Evolutionary conservation across 2,888 invertebrate species (phyloP).

Genomic region (Margaritifera margaritifera): DNA sequence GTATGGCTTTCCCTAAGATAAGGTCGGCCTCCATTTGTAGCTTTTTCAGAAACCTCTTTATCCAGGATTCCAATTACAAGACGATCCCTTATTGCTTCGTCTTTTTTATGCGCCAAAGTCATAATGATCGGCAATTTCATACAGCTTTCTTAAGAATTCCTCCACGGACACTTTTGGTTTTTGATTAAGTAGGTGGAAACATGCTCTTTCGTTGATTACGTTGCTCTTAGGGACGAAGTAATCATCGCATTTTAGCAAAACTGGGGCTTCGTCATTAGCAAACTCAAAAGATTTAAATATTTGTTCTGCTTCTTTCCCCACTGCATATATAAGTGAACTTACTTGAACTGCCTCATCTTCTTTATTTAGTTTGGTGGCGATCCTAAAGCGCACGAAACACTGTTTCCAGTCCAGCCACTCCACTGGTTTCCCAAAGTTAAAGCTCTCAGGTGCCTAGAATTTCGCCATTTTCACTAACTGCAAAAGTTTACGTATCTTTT

Average conservation of each 20-base stretch:
- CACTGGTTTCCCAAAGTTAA: too few species aligned
- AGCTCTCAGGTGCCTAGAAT: too few species aligned
- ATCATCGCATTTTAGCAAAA: too few species aligned
- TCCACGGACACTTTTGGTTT: slow-evolving; percentile 13
- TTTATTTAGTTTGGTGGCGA: slow-evolving; percentile 13
- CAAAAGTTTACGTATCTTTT: too few species aligned
- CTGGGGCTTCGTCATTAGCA: slow-evolving; percentile 7
- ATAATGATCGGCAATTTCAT: slow-evolving; percentile 27
- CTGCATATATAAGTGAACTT: slow-evolving; percentile 19
- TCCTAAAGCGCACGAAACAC: too few species aligned
- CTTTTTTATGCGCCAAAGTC: slow-evolving; percentile 10
- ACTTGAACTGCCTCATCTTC: slow-evolving; percentile 14
- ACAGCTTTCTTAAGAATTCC: slow-evolving; percentile 15
- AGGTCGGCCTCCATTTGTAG: slow-evolving; percentile 14
- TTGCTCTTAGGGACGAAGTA: slow-evolving; percentile 20
- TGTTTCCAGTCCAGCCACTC: too few species aligned
- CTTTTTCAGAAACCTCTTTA: slow-evolving; percentile 18
- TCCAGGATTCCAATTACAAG: slow-evolving; percentile 17
- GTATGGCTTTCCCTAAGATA: slow-evolving; percentile 12
- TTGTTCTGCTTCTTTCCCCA: slow-evolving; percentile 17
- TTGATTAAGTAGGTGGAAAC: slow-evolving; percentile 11
- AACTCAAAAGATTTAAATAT: slow-evolving; percentile 18
- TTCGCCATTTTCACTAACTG: too few species aligned
- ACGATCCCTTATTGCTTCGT: slow-evolving; percentile 21
- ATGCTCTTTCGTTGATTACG: slow-evolving; percentile 20